phyloP scores from a whole-genome alignment of 2,888 invertebrate genomes.

The Automeris io region DNA sequence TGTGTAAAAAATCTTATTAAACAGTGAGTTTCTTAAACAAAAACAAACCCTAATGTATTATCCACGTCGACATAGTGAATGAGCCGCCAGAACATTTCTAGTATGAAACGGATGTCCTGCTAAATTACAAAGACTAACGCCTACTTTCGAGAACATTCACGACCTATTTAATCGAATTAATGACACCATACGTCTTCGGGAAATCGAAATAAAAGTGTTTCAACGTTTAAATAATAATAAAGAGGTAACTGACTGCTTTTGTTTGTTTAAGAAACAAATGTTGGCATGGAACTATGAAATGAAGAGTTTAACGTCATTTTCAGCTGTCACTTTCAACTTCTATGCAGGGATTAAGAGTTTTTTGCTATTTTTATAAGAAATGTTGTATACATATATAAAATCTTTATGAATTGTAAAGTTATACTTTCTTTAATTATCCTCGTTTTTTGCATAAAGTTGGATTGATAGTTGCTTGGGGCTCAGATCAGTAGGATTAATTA shows the following conservation, averaged over 20 bases:
- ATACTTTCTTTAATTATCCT: too few species aligned
- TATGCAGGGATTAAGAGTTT: constrained; percentile 4
- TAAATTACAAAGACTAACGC: constrained; percentile 25
- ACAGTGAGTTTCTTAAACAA: too few species aligned
- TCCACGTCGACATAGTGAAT: constrained; percentile 2
- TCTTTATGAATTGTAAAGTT: too few species aligned
- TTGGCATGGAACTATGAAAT: constrained; percentile 3
- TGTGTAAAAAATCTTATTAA: too few species aligned
- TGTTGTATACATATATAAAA: background rate
- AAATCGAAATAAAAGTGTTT: constrained; percentile 15
- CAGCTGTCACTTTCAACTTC: constrained; percentile 3
- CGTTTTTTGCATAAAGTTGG: too few species aligned
- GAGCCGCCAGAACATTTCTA: constrained; percentile 4
- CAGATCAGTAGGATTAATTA: too few species aligned
- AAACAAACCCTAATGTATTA: constrained; percentile 2
- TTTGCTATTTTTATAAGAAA: background rate
- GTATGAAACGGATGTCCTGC: constrained; percentile 8
- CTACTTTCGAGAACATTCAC: constrained; percentile 30
- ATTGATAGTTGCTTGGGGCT: too few species aligned
- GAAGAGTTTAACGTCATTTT: constrained; percentile 5
- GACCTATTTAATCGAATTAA: constrained; percentile 30
- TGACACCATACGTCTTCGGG: constrained; percentile 26
- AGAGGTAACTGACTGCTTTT: constrained; percentile 6
- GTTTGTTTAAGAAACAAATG: constrained; percentile 5
- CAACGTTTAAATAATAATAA: constrained; percentile 14